Evolutionary conservation across 2,888 invertebrate genomes (phyloP), one percentile per base, ranked within the genome.

Genomic region (Andrena bicolor): DNA sequence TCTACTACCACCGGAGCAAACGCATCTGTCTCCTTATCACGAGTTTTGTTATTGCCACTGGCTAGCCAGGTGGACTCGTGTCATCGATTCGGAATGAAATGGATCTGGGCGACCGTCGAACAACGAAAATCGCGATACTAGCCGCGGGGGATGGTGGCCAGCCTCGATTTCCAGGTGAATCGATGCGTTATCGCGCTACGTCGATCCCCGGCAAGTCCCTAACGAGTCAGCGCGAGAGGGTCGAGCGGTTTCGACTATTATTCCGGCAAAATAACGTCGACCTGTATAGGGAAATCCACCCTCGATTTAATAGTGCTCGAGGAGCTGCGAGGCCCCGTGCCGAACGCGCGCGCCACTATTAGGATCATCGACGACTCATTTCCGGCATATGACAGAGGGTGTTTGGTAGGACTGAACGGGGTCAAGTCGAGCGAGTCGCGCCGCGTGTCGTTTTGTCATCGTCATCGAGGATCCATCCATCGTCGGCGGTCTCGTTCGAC

Each of bases 321-420:
- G 75, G 65, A 65, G 70, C 69, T 63, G 76, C 49, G 61, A 32
- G 65, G 72, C 71, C 63, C 41, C 82, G 80, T 76, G 35, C 72
- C 63, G 76, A 73, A 73, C 80, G 69, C 51, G 75, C 60, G 75
- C 71, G 61, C 75, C 83, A 51, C 86, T 83, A 86, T 87, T 88
- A 87, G 86, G 82, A 89, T 86, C 85, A 89, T 88, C 83, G 88
- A 82, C 85, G 86, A 88, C 84, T 88, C 83, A 81, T 83, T 86
- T 88, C 81, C 83, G 84, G 76, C 72, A 76, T 78, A 77, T 84
- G 84, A 87, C 84, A 87, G 84, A 81, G 84, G 79, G 75, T 61
- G 74, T 81, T 76, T 75, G 79, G 69, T 76, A 68, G 86, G 74
- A 84, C 77, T 77, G 76, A 86, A 88, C 73, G 76, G 80, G 89